Evolutionary conservation across 2,113 vertebrate genomes (phyloP).

Genomic region (Gila orcuttii): DNA sequence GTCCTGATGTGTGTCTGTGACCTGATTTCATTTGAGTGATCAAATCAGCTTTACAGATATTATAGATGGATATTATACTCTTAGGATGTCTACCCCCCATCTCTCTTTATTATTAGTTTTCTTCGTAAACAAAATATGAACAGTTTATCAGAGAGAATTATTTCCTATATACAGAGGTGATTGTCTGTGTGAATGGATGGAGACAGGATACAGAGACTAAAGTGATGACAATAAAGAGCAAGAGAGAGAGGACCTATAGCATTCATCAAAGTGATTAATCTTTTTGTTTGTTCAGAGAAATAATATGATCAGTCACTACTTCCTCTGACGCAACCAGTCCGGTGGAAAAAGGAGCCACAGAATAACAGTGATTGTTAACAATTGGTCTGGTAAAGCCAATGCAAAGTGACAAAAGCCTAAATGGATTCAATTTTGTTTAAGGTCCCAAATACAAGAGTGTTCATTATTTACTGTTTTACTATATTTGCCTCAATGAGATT

Average conservation of each 20-base stretch:
- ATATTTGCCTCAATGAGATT: background rate
- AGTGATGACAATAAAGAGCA: background rate
- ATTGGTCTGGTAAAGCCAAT: background rate
- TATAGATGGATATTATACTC: background rate
- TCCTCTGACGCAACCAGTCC: constrained; percentile 12
- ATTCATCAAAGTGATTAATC: background rate
- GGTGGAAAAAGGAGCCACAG: background rate
- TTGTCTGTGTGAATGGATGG: background rate
- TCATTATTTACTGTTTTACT: background rate
- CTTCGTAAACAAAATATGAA: background rate
- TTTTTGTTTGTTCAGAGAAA: constrained; percentile 13
- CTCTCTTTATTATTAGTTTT: background rate
- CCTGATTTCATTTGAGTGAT: constrained; percentile 7
- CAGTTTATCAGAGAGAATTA: background rate
- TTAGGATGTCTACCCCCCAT: background rate
- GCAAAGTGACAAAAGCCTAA: background rate
- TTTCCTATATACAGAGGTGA: background rate
- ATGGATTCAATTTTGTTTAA: background rate
- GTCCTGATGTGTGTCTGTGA: background rate
- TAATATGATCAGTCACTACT: background rate
- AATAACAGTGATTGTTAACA: constrained; percentile 18
- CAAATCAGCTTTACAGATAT: constrained; percentile 5
- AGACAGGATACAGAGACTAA: background rate
- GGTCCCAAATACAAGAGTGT: background rate
- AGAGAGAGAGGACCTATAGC: background rate